phyloP scores from a whole-genome alignment of 2,888 invertebrate species.

The Dilophus febrilis region DNA sequence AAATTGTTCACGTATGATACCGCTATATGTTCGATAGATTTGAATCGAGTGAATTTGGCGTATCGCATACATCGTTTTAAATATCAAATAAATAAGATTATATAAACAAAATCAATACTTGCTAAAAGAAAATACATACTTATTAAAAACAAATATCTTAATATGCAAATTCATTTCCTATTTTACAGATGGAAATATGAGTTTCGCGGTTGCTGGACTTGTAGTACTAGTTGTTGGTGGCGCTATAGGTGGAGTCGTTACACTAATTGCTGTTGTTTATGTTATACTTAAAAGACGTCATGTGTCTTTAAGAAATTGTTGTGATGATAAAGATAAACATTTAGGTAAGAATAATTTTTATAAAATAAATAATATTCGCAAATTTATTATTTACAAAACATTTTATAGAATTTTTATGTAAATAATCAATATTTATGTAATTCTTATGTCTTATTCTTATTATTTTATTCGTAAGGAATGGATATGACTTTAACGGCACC shows the following conservation, averaged over 20 bases:
- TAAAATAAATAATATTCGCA: background rate
- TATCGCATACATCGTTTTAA: too few relatives aligned
- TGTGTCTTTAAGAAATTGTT: constrained; percentile 35
- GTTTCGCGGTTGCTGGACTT: constrained; percentile 52
- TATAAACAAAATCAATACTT: too few relatives aligned
- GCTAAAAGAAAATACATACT: too few relatives aligned
- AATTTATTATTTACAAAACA: background rate
- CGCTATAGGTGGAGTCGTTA: constrained; percentile 42
- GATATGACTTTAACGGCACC: constrained; percentile 36
- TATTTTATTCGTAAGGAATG: constrained; percentile 20
- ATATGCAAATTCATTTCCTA: constrained; percentile 10
- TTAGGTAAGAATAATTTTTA: constrained; percentile 20
- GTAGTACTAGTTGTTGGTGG: constrained; percentile 56
- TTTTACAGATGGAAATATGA: constrained; percentile 45
- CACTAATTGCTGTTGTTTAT: constrained; percentile 44
- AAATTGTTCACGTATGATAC: too few relatives aligned
- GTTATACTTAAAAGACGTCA: constrained; percentile 42
- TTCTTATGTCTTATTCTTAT: background rate
- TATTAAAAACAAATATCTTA: too few relatives aligned
- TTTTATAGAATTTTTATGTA: too few relatives aligned
- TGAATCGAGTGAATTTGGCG: too few relatives aligned
- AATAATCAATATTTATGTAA: too few relatives aligned
- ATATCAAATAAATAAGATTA: too few relatives aligned
- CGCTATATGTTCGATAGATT: too few relatives aligned
- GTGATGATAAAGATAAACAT: constrained; percentile 32